Evolutionary conservation across 92 coral and sea anemone species (phyloP), one percentile per base, ranked within the genome.

Genomic region (Metridium senile): DNA sequence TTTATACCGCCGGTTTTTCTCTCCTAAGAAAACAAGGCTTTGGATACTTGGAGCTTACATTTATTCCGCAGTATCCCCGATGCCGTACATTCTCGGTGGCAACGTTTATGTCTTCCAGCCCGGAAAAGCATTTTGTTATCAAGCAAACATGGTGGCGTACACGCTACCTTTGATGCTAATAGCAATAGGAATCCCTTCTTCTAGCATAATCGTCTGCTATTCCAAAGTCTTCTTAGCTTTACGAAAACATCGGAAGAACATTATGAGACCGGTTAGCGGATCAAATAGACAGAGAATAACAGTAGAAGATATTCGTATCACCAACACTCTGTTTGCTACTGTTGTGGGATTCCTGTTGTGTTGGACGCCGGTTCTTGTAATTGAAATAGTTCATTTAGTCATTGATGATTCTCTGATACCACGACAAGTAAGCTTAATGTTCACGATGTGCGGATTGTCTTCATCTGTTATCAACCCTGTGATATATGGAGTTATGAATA

Each of bases 401-500:
- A 71, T 78, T 26, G 80, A 78, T 63, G 52, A 76, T 34, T 67
- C 62, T 67, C 30, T 33, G 30, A 32, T 84, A 30, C 58, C 88
- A 56, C 76, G 88, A 31, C 80, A 64, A 26, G 81, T 77, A 19
- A 66, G 71, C 53, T 71, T 71, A 13, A 78, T 72, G 88, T 84
- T 77, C 49, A 71, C 84, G 18, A 78, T 84, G 72, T 84, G 81
- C 71, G 88, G 88, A 10, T 57, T 84, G 19, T 64, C 88, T 23
- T 77, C 83, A 16, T 84, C 88, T 1, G 81, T 77, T n/a, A 84
- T 84, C n/a, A 84, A 84, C 26, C 88, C 88, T 19, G 73, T 84
- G 21, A 66, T 84, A 2, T 84, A 84, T 77, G 88, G 88, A 20
- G 88, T 84, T 1, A 84, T 84, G 88, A 84, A 84, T 72, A 81